Percentiles rank a stretch among this genome's conserved stretches.
Evolutionary conservation across 2,888 invertebrate species (phyloP).

Genomic region (Chymomyza caudatula): DNA sequence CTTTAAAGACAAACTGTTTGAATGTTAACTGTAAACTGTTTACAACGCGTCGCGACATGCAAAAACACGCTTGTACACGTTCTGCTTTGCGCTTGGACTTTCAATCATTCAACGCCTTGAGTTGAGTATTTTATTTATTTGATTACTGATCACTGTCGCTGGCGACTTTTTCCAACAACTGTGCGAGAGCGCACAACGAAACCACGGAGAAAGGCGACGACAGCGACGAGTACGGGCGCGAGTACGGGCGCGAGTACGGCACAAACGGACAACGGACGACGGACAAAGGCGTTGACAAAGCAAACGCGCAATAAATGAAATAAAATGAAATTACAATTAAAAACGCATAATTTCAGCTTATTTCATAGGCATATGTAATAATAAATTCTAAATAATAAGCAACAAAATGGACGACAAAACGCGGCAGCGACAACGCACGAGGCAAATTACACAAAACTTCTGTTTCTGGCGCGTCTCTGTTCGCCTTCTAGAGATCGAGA

Average conservation of each 20-base stretch:
- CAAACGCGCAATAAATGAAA: slow-evolving; percentile 36
- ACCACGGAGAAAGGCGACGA: slow-evolving; percentile 22
- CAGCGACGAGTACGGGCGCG: slow-evolving; percentile 2
- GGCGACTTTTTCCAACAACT: slow-evolving; percentile 48
- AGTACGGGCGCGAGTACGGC: slow-evolving; percentile 22
- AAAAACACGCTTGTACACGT: slow-evolving; percentile 18
- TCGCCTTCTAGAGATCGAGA: not conserved
- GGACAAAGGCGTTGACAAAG: slow-evolving; percentile 16
- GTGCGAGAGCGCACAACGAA: slow-evolving; percentile 54
- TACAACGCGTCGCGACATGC: not conserved
- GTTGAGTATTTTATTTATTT: slow-evolving; percentile 18
- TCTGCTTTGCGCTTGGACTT: not conserved
- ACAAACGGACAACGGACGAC: slow-evolving; percentile 22
- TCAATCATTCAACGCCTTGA: not conserved
- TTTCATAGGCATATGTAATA: slow-evolving; percentile 42
- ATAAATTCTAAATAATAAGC: not conserved
- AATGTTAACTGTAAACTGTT: not conserved
- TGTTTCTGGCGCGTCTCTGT: slow-evolving; percentile 51
- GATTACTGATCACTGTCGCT: slow-evolving; percentile 53
- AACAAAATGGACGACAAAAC: slow-evolving; percentile 4
- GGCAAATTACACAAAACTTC: slow-evolving; percentile 67
- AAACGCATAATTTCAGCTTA: slow-evolving; percentile 54
- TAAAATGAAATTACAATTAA: slow-evolving; percentile 57
- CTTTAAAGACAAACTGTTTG: not conserved
- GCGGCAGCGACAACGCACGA: slow-evolving; percentile 59